phyloP scores from a whole-genome alignment of 35 echinoderm and acorn worm species.

The Chiridota heheva region DNA sequence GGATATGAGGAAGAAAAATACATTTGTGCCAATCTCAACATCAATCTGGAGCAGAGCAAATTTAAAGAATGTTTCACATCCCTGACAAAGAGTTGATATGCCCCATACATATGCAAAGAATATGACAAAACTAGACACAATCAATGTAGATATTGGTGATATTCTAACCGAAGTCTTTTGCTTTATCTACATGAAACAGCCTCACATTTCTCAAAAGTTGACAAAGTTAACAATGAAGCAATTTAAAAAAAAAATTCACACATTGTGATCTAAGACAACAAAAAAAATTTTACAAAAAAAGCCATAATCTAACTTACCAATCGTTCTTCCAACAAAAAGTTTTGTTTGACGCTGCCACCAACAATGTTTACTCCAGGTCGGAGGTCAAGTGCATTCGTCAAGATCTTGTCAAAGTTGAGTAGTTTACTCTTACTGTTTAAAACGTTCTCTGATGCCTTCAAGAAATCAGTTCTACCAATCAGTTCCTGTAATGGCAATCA shows the following conservation, averaged over 20 bases:
- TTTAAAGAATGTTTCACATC: no score
- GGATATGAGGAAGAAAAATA: no score
- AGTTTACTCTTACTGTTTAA: slow-evolving; percentile 73
- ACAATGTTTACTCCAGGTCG: slow-evolving; percentile 61
- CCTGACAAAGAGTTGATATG: no score
- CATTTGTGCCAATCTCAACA: no score
- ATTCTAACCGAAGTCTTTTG: no score
- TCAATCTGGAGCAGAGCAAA: no score
- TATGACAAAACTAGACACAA: no score
- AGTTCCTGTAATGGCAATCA: slow-evolving; percentile 72
- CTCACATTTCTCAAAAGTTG: no score
- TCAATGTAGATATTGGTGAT: no score
- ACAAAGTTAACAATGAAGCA: neutral
- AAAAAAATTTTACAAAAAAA: neutral
- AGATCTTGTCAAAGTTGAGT: slow-evolving; percentile 69
- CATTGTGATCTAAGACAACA: neutral
- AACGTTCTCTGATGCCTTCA: slow-evolving; percentile 39
- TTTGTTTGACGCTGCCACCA: slow-evolving; percentile 70
- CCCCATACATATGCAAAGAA: no score
- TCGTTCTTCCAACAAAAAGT: slow-evolving; percentile 84
- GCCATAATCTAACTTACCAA: slow-evolving; percentile 77
- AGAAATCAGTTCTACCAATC: slow-evolving; percentile 87
- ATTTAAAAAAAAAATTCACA: neutral
- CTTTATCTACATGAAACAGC: no score
- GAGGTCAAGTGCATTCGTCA: slow-evolving; percentile 73